Conservation (phyloP, 2,888 invertebrate species). For the Lepidochitona cinerea region DNA sequence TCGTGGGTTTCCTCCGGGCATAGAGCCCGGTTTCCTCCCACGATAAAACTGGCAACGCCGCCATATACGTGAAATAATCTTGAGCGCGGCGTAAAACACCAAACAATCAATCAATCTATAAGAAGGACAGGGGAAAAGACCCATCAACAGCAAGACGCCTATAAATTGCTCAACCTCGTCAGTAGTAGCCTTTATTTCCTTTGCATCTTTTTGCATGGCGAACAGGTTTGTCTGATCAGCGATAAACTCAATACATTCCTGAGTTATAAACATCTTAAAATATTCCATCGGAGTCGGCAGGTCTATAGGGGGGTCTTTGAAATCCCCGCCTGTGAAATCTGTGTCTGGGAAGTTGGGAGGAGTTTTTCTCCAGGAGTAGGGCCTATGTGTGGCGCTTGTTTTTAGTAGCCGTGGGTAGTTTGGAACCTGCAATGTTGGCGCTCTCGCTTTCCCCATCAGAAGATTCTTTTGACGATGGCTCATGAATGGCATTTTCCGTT, state of each 20-base stretch:
- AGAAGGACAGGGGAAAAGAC: slow-evolving; percentile 13
- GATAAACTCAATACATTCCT: slow-evolving; percentile 17
- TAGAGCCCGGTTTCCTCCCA: too few species aligned
- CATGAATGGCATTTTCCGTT: not conserved
- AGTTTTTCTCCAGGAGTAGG: slow-evolving; percentile 11
- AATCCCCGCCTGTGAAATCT: slow-evolving; percentile 7
- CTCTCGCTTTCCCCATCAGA: not conserved
- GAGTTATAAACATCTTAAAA: slow-evolving; percentile 18
- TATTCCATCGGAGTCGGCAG: slow-evolving; percentile 16
- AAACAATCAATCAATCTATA: too few species aligned
- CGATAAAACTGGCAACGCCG: too few species aligned
- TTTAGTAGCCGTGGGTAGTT: not conserved
- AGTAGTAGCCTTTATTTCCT: slow-evolving; percentile 17
- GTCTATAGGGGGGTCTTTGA: slow-evolving; percentile 18
- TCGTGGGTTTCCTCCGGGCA: too few species aligned
- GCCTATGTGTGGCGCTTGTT: not conserved
- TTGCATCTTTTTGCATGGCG: slow-evolving; percentile 16
- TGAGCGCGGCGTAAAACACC: too few species aligned
- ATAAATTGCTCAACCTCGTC: slow-evolving; percentile 17
- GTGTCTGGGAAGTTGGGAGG: slow-evolving; percentile 11
- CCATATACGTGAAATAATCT: too few species aligned
- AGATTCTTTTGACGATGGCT: not conserved
- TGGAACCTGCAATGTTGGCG: not conserved
- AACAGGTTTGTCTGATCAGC: slow-evolving; percentile 23
- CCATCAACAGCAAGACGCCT: slow-evolving; percentile 22